A percentile compares a stretch with the other conserved stretches of the same genome.
Conservation (phyloP, 2,797 vertebrate species). For the Tapera naevia region DNA sequence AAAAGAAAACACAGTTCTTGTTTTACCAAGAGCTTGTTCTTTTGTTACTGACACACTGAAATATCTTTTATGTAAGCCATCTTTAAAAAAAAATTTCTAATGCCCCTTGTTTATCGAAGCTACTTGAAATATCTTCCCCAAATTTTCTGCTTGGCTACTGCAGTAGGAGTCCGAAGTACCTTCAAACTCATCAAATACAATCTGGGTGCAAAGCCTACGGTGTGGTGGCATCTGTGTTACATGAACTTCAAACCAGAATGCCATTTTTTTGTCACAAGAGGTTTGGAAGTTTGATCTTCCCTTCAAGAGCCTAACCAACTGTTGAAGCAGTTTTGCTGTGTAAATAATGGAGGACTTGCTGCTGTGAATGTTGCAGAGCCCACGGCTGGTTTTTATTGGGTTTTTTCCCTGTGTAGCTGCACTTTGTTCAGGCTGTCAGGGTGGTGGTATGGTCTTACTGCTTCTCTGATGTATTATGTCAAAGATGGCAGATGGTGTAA, state of each 20-base stretch:
- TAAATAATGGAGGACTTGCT: background rate
- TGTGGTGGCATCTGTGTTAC: background rate
- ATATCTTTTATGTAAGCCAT: background rate
- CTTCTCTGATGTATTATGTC: background rate
- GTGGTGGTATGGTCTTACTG: background rate
- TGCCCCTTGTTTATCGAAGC: background rate
- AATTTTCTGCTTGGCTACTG: no score
- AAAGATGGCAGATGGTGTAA: background rate
- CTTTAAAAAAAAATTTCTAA: background rate
- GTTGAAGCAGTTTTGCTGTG: background rate
- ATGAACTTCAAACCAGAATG: background rate
- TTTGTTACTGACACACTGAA: background rate
- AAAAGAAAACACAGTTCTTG: background rate
- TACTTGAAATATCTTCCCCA: background rate
- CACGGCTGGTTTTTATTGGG: fast-evolving
- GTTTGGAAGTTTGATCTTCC: background rate
- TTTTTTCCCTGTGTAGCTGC: background rate
- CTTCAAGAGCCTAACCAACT: background rate
- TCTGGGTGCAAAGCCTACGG: background rate
- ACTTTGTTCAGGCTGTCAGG: background rate
- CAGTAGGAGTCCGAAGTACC: no score
- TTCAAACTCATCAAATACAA: background rate
- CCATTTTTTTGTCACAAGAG: background rate
- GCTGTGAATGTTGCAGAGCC: background rate
- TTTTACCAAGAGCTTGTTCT: background rate